These are phyloP conservation scores for Drosophila kanekoi DNA, from an alignment of 2,888 invertebrate species.

Conservation along the genomic window DNA sequence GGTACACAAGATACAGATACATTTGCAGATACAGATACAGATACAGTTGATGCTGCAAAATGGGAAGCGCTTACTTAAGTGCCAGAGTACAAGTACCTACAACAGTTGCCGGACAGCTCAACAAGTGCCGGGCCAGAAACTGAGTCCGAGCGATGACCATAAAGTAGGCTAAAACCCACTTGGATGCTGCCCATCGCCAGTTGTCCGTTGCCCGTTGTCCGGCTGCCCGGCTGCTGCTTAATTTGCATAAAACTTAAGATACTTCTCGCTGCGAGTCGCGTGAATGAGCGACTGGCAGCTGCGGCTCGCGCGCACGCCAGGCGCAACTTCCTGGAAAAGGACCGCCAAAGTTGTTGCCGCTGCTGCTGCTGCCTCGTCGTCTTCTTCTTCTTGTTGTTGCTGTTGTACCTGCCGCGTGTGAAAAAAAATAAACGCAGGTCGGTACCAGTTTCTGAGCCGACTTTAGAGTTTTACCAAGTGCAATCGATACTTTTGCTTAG, in stretches of 20 bases:
- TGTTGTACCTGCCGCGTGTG: conserved; percentile 73
- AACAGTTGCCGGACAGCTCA: conserved; percentile 65
- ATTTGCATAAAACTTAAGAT: conserved; percentile 76
- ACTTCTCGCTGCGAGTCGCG: conserved; percentile 51
- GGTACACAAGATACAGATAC: conserved; percentile 52
- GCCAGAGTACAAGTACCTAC: conserved; percentile 65
- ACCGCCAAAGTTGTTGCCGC: conserved; percentile 77
- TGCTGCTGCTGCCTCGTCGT: conserved; percentile 13
- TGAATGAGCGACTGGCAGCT: conserved; percentile 70
- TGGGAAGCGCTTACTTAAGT: conserved; percentile 75
- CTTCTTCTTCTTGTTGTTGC: conserved; percentile 16
- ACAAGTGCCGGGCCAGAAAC: conserved; percentile 62
- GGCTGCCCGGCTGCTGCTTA: conserved; percentile 48
- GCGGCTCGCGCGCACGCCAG: conserved; percentile 70
- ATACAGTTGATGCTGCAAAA: conserved; percentile 45
- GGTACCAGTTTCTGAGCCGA: conserved; percentile 69
- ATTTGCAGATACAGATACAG: conserved; percentile 27
- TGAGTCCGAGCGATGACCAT: conserved; percentile 66
- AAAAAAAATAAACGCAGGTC: conserved; percentile 45
- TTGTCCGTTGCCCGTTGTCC: conserved; percentile 23
- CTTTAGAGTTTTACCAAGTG: conserved; percentile 62
- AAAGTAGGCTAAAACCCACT: conserved; percentile 77
- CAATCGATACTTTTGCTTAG: conserved; percentile 72
- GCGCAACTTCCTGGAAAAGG: conserved; percentile 80
- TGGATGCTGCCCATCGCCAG: conserved; percentile 50